Evolutionary conservation across 30 jellyfish, hydroid and myxozoan genomes (phyloP), one percentile per base, ranked within the genome.

Genomic region (Aurelia aurita): DNA sequence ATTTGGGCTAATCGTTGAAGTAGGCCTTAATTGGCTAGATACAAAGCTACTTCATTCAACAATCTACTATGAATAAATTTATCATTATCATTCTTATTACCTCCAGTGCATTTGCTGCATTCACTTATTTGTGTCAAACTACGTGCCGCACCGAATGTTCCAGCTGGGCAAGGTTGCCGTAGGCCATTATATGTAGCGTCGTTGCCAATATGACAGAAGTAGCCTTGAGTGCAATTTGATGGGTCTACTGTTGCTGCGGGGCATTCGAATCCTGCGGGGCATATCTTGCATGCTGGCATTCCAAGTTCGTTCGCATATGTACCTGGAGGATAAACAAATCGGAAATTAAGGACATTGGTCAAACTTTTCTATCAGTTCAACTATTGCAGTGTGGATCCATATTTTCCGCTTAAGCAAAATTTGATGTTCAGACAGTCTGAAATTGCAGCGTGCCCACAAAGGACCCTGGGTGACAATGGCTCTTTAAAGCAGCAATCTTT

Each of bases 201-300:
- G 69, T 85, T 75, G 22, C 99, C 99, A 18, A 74, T 80, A 77
- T 84, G 97, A 78, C 99, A 95, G 69, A 23, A 95, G 72, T 95
- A 95, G 43, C 99, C 99, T 73, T 78, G 94, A 14, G 96, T 88
- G 89, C 99, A 95, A 16, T 88, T 89, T 68, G 43, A 44, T 14
- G 99, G 99, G 39, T 62, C 16, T 20, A 73, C 72, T 60, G 99
- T 66, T 20, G 90, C 95, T 22, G 85, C 65, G 18, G 77, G 68
- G 66, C 99, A 95, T 72, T 87, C 95, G 63, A 66, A 95, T 14
- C 99, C 97, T 7, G 96, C 97, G 35, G 99, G 98, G 79, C 99
- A 95, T n/a, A 95, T 89, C 12, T 25, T 54, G 61, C 99, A 95
- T 10, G 57, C 25, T 3, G 91, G 58, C 23, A 71, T 53, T 16